These are phyloP conservation scores for Centrocercus urophasianus DNA, from an alignment of 2,113 vertebrate species.

Conservation along the genomic window DNA sequence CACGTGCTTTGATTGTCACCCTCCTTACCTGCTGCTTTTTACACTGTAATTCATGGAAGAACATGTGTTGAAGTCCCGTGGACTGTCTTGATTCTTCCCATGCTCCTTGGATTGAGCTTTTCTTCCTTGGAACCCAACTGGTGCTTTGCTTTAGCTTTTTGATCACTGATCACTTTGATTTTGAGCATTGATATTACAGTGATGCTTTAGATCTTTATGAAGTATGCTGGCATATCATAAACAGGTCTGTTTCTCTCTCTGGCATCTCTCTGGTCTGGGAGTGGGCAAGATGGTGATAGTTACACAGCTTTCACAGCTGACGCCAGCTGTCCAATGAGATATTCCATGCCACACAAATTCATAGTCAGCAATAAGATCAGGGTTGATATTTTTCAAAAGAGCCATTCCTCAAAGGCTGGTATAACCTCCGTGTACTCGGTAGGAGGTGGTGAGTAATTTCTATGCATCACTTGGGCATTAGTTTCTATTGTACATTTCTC, in stretches of 20 bases:
- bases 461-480: not conserved
- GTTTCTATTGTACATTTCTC: not conserved
- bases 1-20: not conserved
- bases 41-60: not conserved
- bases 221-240: not conserved
- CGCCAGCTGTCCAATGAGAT: not conserved
- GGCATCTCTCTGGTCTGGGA: fast-evolving
- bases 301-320: not conserved
- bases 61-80: not conserved
- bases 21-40: not conserved
- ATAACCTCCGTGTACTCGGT: not conserved
- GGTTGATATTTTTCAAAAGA: not conserved
- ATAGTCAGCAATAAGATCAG: no score
- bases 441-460: no score
- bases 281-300: not conserved
- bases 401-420: not conserved
- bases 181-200: no score
- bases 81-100: not conserved
- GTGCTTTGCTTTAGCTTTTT: not conserved
- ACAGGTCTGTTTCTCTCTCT: not conserved
- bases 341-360: not conserved
- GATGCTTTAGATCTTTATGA: not conserved
- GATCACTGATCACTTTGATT: no score
- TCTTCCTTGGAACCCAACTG: not conserved
- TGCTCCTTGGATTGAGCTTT: not conserved